These are phyloP conservation scores for Poecilobothrus nobilitatus DNA, from an alignment of 2,888 invertebrate species.

Conservation along the genomic window DNA sequence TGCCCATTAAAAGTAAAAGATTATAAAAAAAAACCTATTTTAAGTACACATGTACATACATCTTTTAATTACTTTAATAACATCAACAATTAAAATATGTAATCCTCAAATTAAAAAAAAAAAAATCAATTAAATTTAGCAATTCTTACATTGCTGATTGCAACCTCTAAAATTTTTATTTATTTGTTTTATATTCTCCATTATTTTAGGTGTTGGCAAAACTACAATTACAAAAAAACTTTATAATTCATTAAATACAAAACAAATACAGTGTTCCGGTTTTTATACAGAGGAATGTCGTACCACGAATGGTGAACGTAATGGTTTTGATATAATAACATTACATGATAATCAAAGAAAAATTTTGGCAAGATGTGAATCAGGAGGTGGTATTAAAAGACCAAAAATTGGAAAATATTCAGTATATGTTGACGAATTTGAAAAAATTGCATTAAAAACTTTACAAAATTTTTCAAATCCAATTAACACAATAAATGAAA, in stretches of 20 bases:
- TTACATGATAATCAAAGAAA: constrained; percentile 42
- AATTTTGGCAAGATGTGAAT: constrained; percentile 47
- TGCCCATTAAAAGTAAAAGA: too few species aligned
- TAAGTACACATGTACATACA: too few species aligned
- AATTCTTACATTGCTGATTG: too few species aligned
- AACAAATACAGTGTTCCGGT: constrained; percentile 42
- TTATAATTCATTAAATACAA: constrained; percentile 36
- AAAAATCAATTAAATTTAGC: too few species aligned
- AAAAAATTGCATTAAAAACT: constrained; percentile 48
- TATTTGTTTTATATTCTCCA: too few species aligned
- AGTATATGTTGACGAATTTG: constrained; percentile 53
- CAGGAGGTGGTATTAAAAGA: constrained; percentile 14
- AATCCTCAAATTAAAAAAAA: too few species aligned
- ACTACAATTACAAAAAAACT: constrained; percentile 54
- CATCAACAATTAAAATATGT: too few species aligned
- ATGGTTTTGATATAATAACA: constrained; percentile 58
- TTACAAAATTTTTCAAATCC: constrained; percentile 30
- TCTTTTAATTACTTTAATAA: too few species aligned
- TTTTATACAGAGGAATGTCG: constrained; percentile 61
- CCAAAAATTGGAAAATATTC: constrained; percentile 54
- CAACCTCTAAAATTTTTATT: too few species aligned
- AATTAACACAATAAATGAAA: background rate
- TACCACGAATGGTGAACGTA: constrained; percentile 40
- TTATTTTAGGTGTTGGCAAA: constrained; percentile 53
- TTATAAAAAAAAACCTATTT: too few species aligned